These are phyloP conservation scores for Gymnobelideus leadbeateri DNA, from an alignment of 2,113 vertebrate genomes.

Conservation along the genomic window DNA sequence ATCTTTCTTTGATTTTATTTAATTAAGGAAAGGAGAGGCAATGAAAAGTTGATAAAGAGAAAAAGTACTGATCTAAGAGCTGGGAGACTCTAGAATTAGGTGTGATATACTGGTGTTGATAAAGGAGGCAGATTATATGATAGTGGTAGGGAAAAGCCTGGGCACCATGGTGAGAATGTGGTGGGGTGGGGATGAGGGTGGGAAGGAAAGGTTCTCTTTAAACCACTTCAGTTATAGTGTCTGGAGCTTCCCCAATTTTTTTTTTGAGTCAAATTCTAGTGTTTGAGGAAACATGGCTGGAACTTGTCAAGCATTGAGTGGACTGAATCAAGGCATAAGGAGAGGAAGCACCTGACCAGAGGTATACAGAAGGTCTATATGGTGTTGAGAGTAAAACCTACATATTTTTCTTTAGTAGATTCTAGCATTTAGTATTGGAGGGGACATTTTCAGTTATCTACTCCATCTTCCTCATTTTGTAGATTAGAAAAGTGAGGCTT, in stretches of 20 bases:
- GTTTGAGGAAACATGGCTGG: background rate
- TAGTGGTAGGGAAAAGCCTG: conserved; percentile 3
- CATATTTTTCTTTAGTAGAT: background rate
- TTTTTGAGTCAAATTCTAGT: background rate
- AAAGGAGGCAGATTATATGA: background rate
- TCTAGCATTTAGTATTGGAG: background rate
- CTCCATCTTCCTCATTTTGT: background rate
- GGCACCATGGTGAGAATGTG: background rate
- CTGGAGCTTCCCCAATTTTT: background rate
- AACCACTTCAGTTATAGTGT: background rate
- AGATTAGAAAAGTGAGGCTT: background rate
- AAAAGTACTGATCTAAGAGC: background rate
- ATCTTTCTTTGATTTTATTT: background rate
- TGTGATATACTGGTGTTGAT: background rate
- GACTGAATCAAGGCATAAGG: background rate
- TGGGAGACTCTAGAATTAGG: too few relatives aligned
- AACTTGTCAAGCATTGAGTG: background rate
- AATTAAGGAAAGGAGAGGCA: background rate
- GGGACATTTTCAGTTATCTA: background rate
- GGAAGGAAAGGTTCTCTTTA: background rate
- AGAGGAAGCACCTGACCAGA: background rate
- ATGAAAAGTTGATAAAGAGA: conserved; percentile 21
- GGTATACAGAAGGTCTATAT: background rate
- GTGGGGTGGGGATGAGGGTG: background rate
- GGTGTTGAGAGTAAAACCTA: background rate